Evolutionary conservation across 2,797 vertebrate species (phyloP).

Genomic region (Cossypha polioptera): DNA sequence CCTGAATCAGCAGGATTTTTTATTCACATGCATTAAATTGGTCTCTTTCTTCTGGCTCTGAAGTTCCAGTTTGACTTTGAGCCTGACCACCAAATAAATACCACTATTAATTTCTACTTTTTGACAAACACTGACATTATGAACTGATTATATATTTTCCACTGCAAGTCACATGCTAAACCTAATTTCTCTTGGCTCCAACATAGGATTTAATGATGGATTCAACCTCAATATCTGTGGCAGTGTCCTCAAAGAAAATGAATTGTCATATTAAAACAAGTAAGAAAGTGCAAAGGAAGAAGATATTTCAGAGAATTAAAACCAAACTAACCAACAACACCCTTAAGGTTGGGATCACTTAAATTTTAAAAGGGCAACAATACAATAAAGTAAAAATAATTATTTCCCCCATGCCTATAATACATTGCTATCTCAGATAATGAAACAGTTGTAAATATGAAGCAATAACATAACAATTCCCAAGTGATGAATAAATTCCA

Average conservation of each 20-base stretch:
- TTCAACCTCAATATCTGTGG: background rate
- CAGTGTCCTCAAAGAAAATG: background rate
- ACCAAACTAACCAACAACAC: background rate
- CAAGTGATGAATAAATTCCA: background rate
- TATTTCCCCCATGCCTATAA: background rate
- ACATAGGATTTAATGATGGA: background rate
- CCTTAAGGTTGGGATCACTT: background rate
- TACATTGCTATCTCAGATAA: background rate
- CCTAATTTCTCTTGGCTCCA: conserved; percentile 1
- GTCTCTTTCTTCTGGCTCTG: background rate
- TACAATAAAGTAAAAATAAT: background rate
- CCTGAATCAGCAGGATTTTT: conserved; percentile 1
- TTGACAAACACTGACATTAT: conserved; percentile 8
- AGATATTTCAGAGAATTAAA: background rate
- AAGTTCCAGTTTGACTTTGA: conserved; percentile 23
- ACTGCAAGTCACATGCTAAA: background rate
- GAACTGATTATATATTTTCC: conserved; percentile 10
- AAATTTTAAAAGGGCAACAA: background rate
- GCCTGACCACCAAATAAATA: conserved; percentile 25
- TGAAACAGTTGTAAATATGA: background rate
- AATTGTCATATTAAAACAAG: background rate
- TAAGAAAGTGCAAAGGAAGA: background rate
- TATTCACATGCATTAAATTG: background rate
- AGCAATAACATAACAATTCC: background rate
- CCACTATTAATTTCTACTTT: conserved; percentile 11